A percentile compares a stretch with the other conserved stretches of the same genome.
Evolutionary conservation across 2,797 vertebrate species (phyloP).

Genomic region (Phalanger gymnotis): DNA sequence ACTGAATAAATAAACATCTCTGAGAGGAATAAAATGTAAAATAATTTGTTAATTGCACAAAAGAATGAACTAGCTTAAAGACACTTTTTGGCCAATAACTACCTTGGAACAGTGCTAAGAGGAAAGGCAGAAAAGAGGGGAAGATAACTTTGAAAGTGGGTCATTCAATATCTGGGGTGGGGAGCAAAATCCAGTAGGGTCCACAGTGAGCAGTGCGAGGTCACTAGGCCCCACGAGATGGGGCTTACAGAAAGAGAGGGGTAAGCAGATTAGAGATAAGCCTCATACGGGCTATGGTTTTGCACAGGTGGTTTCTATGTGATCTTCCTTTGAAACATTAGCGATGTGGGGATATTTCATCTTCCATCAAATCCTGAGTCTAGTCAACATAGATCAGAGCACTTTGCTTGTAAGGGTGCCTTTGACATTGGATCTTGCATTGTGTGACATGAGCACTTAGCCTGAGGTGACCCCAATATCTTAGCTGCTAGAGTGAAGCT

Average conservation of each 20-base stretch:
- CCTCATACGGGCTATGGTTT: background rate
- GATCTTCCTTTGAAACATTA: background rate
- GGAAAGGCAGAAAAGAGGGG: background rate
- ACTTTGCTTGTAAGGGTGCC: background rate
- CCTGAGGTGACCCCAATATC: fast-evolving
- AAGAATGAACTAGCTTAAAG: background rate
- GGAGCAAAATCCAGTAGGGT: background rate
- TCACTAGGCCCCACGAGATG: background rate
- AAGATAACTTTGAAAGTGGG: background rate
- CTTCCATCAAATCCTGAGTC: background rate
- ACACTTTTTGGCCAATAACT: background rate
- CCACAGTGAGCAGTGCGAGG: background rate
- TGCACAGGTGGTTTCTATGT: background rate
- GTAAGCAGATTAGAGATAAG: background rate
- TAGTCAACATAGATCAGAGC: background rate
- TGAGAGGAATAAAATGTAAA: background rate
- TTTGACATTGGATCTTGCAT: background rate
- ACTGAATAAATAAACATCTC: background rate
- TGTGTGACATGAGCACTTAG: background rate
- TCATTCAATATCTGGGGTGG: no score
- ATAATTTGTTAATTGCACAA: background rate
- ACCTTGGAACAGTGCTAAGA: background rate
- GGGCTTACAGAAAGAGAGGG: background rate
- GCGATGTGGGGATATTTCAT: background rate
- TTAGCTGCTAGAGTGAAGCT: background rate